Conservation (phyloP, 2,113 vertebrate genomes). For the Forbesichthys papilliferus region DNA sequence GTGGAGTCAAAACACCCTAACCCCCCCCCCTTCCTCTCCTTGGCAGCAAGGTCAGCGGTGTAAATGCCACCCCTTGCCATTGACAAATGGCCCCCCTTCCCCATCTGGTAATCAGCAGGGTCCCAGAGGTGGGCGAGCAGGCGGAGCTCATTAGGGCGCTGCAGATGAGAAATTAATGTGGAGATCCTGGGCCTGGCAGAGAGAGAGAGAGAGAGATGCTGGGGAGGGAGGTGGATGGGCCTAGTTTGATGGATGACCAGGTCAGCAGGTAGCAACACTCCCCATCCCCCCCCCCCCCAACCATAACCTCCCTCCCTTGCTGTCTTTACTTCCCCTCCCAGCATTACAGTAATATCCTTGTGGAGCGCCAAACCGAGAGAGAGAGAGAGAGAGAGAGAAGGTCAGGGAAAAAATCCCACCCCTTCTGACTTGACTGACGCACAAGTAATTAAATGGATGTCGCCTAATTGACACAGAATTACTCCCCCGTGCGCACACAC, state of each 20-base stretch:
- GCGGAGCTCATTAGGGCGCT: constrained; percentile 73
- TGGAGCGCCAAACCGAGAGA: constrained; percentile 17
- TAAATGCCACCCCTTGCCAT: constrained; percentile 73
- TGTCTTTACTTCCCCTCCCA: constrained; percentile 4
- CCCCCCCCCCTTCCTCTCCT: constrained; percentile 39
- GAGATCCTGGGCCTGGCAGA: constrained; percentile 63
- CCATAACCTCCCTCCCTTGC: not conserved
- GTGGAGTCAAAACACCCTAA: too few relatives aligned
- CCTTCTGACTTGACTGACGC: constrained; percentile 34
- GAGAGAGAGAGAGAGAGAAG: constrained; percentile 14
- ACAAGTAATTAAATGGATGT: constrained; percentile 55
- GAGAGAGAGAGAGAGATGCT: constrained; percentile 3
- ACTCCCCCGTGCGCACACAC: not conserved
- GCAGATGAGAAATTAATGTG: constrained; percentile 76
- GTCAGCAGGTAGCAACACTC: constrained; percentile 61
- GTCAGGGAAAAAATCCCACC: constrained; percentile 30
- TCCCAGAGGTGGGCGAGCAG: constrained; percentile 73
- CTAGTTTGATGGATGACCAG: constrained; percentile 66
- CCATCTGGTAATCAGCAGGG: constrained; percentile 71
- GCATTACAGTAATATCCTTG: constrained; percentile 35
- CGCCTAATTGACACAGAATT: constrained; percentile 46
- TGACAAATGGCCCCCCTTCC: constrained; percentile 66
- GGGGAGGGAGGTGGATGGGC: constrained; percentile 40
- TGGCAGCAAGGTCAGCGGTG: constrained; percentile 69
- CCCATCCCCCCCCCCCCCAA: constrained; percentile 10